Percentiles rank a stretch among this genome's conserved stretches.
Evolutionary conservation across 2,797 vertebrate species (phyloP).

Genomic region (Catamblyrhynchus diadema): DNA sequence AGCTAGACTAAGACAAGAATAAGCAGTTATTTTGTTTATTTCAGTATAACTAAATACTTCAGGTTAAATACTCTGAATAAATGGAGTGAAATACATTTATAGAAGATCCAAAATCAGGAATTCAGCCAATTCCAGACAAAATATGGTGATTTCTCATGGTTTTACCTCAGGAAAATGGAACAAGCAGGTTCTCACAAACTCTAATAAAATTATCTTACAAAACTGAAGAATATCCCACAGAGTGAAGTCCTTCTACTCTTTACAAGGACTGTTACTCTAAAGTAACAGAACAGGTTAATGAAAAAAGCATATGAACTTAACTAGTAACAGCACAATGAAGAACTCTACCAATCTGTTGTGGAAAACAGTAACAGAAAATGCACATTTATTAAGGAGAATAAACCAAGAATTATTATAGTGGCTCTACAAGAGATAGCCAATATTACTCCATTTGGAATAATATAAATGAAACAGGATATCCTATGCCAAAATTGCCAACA

Average conservation of each 20-base stretch:
- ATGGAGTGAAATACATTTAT: neutral
- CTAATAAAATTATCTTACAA: neutral
- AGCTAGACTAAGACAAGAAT: neutral
- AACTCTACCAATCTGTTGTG: neutral
- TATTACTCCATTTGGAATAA: neutral
- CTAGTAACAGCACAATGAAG: neutral
- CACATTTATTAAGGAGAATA: neutral
- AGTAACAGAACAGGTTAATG: neutral
- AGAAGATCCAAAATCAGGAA: neutral
- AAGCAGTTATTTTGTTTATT: neutral
- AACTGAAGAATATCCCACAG: neutral
- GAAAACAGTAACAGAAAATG: neutral
- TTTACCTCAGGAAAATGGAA: neutral
- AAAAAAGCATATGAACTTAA: neutral
- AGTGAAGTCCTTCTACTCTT: neutral
- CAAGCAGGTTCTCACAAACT: neutral
- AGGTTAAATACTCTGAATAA: neutral
- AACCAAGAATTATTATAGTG: neutral
- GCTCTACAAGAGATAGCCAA: neutral
- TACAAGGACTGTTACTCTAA: neutral
- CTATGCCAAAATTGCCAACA: neutral
- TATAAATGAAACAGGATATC: neutral
- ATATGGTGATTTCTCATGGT: neutral
- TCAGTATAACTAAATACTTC: neutral
- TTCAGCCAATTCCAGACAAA: neutral